Percentiles rank a stretch among this genome's conserved stretches.
These are phyloP conservation scores for Heliconius ethilla DNA, from an alignment of 2,888 invertebrate species.

Conservation along the genomic window DNA sequence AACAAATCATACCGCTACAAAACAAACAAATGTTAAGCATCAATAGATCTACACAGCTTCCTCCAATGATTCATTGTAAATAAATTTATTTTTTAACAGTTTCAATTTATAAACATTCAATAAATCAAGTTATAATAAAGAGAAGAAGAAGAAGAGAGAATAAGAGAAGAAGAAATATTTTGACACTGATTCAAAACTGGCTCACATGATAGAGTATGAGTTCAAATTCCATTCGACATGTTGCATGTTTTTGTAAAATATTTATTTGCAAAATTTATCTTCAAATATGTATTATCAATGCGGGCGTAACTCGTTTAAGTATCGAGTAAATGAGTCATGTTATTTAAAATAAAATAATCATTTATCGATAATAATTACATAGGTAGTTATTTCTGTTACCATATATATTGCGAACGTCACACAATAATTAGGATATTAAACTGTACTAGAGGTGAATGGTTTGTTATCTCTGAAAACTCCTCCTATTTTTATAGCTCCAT, in stretches of 20 bases:
- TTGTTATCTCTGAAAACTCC: background rate
- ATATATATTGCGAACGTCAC: background rate
- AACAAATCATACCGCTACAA: background rate
- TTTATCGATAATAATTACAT: background rate
- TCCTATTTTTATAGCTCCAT: background rate
- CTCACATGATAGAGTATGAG: no score
- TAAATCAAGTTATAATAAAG: no score
- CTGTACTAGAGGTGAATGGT: background rate
- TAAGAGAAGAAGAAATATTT: no score
- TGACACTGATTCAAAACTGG: no score
- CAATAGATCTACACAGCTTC: background rate
- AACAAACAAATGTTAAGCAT: background rate
- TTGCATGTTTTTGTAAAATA: background rate
- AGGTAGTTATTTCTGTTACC: background rate
- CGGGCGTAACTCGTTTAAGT: slow-evolving; percentile 17
- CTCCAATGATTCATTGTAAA: slow-evolving; percentile 1
- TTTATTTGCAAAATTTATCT: background rate
- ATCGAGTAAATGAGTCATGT: slow-evolving; percentile 14
- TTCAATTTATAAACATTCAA: no score
- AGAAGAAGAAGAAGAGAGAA: no score
- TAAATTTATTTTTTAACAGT: no score
- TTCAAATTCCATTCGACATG: no score
- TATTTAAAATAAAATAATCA: slow-evolving; percentile 6
- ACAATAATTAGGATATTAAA: background rate
- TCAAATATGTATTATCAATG: background rate